Conservation (phyloP, 2,888 invertebrate genomes). For the Ceriagrion tenellum region DNA sequence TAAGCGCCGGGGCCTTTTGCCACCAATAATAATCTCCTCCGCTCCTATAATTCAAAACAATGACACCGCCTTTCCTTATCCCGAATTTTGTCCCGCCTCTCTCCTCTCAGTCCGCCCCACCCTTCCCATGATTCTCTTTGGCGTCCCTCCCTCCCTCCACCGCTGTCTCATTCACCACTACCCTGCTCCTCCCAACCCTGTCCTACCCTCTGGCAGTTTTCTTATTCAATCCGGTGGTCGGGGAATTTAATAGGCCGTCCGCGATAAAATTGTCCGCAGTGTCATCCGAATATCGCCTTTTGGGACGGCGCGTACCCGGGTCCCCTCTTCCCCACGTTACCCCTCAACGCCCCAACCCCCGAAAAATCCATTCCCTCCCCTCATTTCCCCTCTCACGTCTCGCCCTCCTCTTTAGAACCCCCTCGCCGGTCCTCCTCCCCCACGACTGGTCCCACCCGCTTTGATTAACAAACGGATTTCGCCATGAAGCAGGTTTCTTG, state of each 20-base stretch:
- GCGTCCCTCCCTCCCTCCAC: neutral
- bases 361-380: neutral
- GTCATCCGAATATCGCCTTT: slow-evolving; percentile 64
- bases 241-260: slow-evolving; percentile 54
- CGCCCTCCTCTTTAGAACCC: neutral
- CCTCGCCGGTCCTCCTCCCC: neutral
- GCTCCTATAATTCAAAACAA: slow-evolving; percentile 66
- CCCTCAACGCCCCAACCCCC: neutral
- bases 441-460: neutral
- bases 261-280: slow-evolving; percentile 61
- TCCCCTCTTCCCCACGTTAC: neutral
- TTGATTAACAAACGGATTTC: slow-evolving; percentile 36
- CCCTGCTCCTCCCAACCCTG: neutral
- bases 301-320: neutral
- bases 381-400: neutral
- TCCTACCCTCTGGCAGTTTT: slow-evolving; percentile 51
- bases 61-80: slow-evolving; percentile 44
- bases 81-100: neutral
- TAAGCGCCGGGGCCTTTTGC: slow-evolving; percentile 58
- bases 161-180: neutral
- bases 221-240: slow-evolving; percentile 60
- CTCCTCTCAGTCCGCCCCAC: neutral
- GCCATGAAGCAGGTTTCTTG: slow-evolving; percentile 32
- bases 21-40: slow-evolving; percentile 64
- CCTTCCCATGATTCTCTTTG: neutral